Percentiles rank a stretch among this genome's conserved stretches.
Evolutionary conservation across 2,888 invertebrate species (phyloP).

Genomic region (Cyaniris semiargus): DNA sequence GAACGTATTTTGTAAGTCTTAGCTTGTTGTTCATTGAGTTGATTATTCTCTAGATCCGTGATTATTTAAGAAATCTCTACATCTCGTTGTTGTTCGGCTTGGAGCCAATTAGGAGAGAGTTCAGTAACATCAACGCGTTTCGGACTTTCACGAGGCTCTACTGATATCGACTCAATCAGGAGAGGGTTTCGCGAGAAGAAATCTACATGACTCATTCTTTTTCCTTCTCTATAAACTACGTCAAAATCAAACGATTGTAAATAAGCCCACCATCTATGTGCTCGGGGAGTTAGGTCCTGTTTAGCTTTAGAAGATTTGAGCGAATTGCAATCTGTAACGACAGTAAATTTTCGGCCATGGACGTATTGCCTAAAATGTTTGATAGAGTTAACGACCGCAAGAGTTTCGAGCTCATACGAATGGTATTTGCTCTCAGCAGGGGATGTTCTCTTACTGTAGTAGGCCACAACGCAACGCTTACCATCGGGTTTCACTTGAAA

Average conservation of each 20-base stretch:
- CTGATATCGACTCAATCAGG: not conserved
- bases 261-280: constrained; percentile 47
- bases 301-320: constrained; percentile 46
- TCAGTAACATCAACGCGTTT: constrained; percentile 29
- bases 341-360: too few relatives aligned
- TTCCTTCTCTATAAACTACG: constrained; percentile 37
- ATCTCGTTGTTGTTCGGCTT: constrained; percentile 37
- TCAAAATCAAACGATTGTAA: constrained; percentile 44
- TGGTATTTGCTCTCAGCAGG: too few relatives aligned
- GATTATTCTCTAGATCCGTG: constrained; percentile 10
- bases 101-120: constrained; percentile 31
- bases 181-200: constrained; percentile 40
- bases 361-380: too few relatives aligned
- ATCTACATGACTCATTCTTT: constrained; percentile 37
- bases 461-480: too few relatives aligned
- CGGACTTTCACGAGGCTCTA: not conserved
- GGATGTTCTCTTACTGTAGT: too few relatives aligned
- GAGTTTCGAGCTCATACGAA: too few relatives aligned
- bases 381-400: too few relatives aligned
- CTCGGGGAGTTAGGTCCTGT: constrained; percentile 43
- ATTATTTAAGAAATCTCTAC: constrained; percentile 35
- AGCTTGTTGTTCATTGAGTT: constrained; percentile 24
- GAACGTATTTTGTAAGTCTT: too few relatives aligned
- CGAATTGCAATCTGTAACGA: too few relatives aligned
- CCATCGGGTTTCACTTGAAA: too few relatives aligned